A percentile compares a stretch with the other conserved stretches of the same genome.
phyloP scores from a whole-genome alignment of 2,113 vertebrate genomes.

The Lycocorax pyrrhopterus region DNA sequence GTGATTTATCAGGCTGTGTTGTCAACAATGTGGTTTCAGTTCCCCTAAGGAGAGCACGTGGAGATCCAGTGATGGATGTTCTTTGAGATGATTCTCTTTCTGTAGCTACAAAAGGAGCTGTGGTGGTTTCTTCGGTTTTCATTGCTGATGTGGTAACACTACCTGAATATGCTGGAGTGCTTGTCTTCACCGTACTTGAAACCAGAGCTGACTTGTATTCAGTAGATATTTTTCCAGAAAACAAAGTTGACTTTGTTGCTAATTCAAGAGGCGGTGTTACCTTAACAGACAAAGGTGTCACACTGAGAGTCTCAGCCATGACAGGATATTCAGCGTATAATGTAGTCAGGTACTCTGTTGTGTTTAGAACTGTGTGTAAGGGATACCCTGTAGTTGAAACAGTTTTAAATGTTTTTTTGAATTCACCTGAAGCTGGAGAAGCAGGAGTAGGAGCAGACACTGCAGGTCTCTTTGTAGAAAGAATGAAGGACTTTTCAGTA shows the following conservation, averaged over 20 bases:
- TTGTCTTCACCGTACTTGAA: not conserved
- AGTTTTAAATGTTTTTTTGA: conserved; percentile 47
- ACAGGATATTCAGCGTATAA: not conserved
- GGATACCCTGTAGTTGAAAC: conserved; percentile 17
- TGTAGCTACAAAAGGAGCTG: not conserved
- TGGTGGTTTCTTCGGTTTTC: not conserved
- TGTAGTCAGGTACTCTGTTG: not conserved
- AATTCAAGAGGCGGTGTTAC: not conserved
- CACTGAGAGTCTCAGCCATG: not conserved
- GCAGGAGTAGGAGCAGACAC: not conserved
- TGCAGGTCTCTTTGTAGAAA: not conserved
- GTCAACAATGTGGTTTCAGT: not conserved
- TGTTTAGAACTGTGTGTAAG: not conserved
- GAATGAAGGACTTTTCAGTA: not conserved
- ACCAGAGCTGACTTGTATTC: not conserved
- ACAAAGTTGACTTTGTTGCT: not conserved
- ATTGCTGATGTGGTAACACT: not conserved
- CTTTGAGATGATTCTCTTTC: not conserved
- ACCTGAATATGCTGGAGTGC: not conserved
- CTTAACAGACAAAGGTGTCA: not conserved
- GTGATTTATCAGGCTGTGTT: not conserved
- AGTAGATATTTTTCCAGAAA: not conserved
- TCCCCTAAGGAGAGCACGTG: not conserved
- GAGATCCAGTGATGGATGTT: not conserved
- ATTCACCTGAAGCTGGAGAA: conserved; percentile 22